Conservation (phyloP, 2,797 vertebrate species). For the Phyllotis vaccarum region DNA sequence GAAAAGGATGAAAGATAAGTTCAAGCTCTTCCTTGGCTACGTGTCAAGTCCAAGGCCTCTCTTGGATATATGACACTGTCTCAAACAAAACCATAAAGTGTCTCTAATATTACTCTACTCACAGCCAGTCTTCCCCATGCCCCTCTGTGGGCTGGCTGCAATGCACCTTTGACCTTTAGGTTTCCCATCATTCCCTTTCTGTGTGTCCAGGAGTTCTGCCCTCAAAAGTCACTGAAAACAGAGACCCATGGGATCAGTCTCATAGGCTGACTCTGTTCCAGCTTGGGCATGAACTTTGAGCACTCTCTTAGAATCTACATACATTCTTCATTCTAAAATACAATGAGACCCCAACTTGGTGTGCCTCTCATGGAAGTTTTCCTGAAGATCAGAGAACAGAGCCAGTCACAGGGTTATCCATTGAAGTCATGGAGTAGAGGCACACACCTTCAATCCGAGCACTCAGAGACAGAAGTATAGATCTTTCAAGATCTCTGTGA, state of each 20-base stretch:
- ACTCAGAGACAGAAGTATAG: too few relatives aligned
- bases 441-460: too few relatives aligned
- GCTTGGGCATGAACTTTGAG: background rate
- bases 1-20: background rate
- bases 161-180: rapidly evolving
- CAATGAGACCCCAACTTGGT: rapidly evolving
- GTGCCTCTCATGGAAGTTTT: too few relatives aligned
- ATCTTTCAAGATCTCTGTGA: too few relatives aligned
- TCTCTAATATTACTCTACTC: background rate
- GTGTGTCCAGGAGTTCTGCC: rapidly evolving
- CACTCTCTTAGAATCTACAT: background rate
- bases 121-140: background rate
- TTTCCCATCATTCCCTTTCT: background rate
- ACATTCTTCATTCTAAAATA: rapidly evolving
- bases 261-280: rapidly evolving
- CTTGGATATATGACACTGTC: background rate
- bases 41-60: background rate
- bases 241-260: background rate
- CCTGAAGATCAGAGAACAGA: too few relatives aligned
- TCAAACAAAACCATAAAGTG: background rate
- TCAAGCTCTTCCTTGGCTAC: background rate
- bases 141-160: too few relatives aligned
- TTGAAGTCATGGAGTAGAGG: too few relatives aligned
- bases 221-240: background rate
- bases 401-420: too few relatives aligned